Base-by-base conservation (phyloP, 2,888 invertebrate species). In the Oasisia sp. region DNA sequence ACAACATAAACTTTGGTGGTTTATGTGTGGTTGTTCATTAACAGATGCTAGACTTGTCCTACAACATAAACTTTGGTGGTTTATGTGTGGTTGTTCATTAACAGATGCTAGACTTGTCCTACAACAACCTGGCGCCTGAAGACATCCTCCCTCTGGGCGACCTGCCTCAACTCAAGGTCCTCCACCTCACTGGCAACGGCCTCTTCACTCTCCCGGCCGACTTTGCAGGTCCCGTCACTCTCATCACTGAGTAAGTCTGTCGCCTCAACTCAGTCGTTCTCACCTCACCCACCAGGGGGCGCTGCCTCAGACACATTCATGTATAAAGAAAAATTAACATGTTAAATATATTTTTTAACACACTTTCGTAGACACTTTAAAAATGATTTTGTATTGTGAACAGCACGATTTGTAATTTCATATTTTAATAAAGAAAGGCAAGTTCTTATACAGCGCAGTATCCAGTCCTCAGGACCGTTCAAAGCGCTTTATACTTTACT, bases 31-130 rank as follows among this genome's bases (percentile, higher is more conserved):
- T 2, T 44, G 9, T 32, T 7, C 38, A 27, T 91, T 91, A 44
- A 91, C 56, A 96, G 96, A 94, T 95, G 89, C 93, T 96, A 74
- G 96, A 96, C 93, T 92, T 96, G 32, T 96, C 96, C 11, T 96
- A 95, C 94, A 96, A 96, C 94, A 96, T 38, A 38, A 38, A 38
- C 38, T 38, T 38, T 38, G 38, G 38, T 91, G 32, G 14, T 91
- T 32, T 38, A 38, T 91, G 4, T 32, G 91, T 91, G 32, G 4
- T 2, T 44, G 9, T 32, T 7, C 38, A 27, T 91, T 91, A 44
- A 91, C 56, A 96, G 96, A 94, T 95, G 89, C 93, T 96, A 74
- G 96, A 96, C 93, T 92, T 96, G 32, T 96, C 96, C 11, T 96
- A 95, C 94, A 96, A 96, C 94, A 96, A 96, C 93, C 93, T 96